These are phyloP conservation scores for Ophioninae sp. DNA, from an alignment of 2,888 invertebrate genomes.

Conservation along the genomic window DNA sequence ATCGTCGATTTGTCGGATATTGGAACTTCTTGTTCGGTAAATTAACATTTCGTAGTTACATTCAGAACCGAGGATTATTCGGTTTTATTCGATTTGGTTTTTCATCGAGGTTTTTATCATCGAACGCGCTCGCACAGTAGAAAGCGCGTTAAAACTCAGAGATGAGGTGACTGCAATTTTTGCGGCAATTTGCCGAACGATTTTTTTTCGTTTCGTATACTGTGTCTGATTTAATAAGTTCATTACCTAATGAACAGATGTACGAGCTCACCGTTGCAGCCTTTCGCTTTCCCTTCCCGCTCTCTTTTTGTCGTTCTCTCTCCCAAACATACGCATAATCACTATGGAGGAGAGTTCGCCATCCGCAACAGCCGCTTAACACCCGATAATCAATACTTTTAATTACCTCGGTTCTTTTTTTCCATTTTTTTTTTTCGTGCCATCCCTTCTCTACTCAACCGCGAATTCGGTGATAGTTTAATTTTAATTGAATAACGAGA, in stretches of 20 bases:
- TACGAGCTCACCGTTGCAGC: slow-evolving; percentile 65
- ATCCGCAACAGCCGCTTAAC: slow-evolving; percentile 52
- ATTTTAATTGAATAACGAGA: slow-evolving; percentile 72
- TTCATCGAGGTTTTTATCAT: too few relatives aligned
- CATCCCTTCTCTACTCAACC: slow-evolving; percentile 1
- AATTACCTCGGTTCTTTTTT: slow-evolving; percentile 72
- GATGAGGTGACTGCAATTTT: not conserved
- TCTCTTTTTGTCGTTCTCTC: not conserved
- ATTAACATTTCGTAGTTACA: too few relatives aligned
- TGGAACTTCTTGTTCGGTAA: too few relatives aligned
- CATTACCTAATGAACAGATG: slow-evolving; percentile 80
- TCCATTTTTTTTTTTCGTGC: slow-evolving; percentile 66
- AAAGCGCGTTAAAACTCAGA: too few relatives aligned
- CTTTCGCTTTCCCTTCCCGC: slow-evolving; percentile 2
- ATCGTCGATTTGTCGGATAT: too few relatives aligned
- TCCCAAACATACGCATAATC: not conserved
- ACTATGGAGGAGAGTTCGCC: slow-evolving; percentile 28
- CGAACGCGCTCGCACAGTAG: too few relatives aligned
- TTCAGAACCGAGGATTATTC: too few relatives aligned
- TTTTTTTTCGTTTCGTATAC: slow-evolving; percentile 57
- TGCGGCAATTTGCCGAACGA: slow-evolving; percentile 12
- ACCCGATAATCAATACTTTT: slow-evolving; percentile 79
- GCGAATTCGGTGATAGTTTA: slow-evolving; percentile 72
- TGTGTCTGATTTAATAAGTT: slow-evolving; percentile 79
- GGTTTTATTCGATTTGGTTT: too few relatives aligned